Evolutionary conservation across 2,888 invertebrate species (phyloP).

Genomic region (Myopa testacea): DNA sequence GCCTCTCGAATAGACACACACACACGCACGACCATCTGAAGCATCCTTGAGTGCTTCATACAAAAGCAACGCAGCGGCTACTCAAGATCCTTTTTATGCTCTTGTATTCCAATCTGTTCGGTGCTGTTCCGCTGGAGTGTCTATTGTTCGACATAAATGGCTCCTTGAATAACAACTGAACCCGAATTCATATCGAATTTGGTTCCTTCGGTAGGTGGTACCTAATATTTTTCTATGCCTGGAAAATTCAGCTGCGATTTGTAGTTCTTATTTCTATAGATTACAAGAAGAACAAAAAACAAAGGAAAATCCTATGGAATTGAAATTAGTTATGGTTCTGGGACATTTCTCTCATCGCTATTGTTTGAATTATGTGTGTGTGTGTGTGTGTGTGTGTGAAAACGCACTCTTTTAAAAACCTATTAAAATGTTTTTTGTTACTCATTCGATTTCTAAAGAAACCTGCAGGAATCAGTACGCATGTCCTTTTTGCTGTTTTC

Average conservation of each 20-base stretch:
- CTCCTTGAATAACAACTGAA: not conserved
- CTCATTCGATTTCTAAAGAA: constrained; percentile 14
- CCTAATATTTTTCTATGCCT: not conserved
- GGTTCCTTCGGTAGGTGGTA: not conserved
- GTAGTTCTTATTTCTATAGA: constrained; percentile 7
- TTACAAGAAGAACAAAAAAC: not conserved
- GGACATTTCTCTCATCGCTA: constrained; percentile 2
- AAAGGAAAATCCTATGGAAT: not conserved
- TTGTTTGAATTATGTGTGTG: not conserved
- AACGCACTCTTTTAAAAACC: not conserved
- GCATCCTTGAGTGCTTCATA: not conserved
- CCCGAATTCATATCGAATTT: not conserved
- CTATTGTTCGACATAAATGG: constrained; percentile 14
- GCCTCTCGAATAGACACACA: not conserved
- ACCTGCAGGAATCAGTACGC: not conserved
- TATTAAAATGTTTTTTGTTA: constrained; percentile 14
- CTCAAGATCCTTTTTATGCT: constrained; percentile 12
- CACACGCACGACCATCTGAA: constrained; percentile 12
- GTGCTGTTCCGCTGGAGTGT: not conserved
- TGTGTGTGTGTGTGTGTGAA: not conserved
- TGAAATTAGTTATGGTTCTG: not conserved
- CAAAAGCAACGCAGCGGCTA: constrained; percentile 19
- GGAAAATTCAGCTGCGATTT: constrained; percentile 13
- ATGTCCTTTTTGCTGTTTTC: constrained; percentile 17
- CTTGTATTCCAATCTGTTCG: no score